Evolutionary conservation across 2,797 vertebrate species (phyloP), one percentile per base, ranked within the genome.

Genomic region (Lycodopsis pacificus): DNA sequence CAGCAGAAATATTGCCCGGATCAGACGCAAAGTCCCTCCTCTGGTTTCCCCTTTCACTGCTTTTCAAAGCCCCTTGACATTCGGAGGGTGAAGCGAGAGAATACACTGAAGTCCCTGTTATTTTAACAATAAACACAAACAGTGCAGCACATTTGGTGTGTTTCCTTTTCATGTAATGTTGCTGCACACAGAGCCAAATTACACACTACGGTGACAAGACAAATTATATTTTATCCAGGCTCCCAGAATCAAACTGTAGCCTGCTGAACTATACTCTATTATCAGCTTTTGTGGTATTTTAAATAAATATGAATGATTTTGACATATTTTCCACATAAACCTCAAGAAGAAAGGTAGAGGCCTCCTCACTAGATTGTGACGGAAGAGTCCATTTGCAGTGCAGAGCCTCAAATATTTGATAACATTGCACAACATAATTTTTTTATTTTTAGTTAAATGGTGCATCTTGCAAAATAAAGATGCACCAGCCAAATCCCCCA

Each of bases 1-100:
- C 88, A 86, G 88, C 73, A 73, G 89, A 90, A 92, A 93, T 91
- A 90, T 88, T 91, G 84, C 80, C 80, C 79, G 76, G 70, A 89
- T 90, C 79, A 81, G 79, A 87, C 73, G 44, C 71, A 88, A 66
- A 77, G 58, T 81, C 79, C 77, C 62, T 76, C 51, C 72, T 77
- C 58, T 80, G 56, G 74, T 80, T 90, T 88, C 77, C 38, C 54
- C 71, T 83, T 86, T 87, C 61, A 46, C 30, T 69, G 62, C 56
- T 83, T 90, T 83, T 86, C 71, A 85, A 86, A 86, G 79, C 71
- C 77, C 65, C 56, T 44, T 72, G 77, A 80, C 65, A 76, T 85
- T 82, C 8, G 4, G 34, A 44, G 77, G 63, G 75, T 69, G 30
- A 78, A 56, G 67, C 56, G 72, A 30, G 61, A 77, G 63, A 57